Evolutionary conservation across 2,797 vertebrate genomes (phyloP), one percentile per base, ranked within the genome.

Genomic region (Oreochromis mossambicus): DNA sequence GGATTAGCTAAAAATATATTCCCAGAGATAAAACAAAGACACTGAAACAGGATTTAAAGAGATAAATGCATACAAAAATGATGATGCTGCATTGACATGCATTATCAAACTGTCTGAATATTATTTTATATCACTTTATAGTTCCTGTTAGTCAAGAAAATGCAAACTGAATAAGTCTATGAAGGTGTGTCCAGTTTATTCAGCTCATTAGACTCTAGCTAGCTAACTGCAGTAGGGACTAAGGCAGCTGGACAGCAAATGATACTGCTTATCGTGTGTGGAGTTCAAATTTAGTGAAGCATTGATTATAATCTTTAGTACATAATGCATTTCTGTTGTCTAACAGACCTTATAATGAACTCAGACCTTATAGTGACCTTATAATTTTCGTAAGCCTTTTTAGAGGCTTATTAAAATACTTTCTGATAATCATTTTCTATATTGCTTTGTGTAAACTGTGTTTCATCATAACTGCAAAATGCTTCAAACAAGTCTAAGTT

Each of bases 51-150:
- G 63, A 24, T 15, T 68, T 46, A 26, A 17, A 1, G 9, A 32
- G 12, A 73, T 19, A 48, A 17, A 48, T 6, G 3, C 1, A 24
- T 3, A 43, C 8, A 1, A 8, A 19, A 29, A 26, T 0, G 68
- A 48, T 73, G 41, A 29, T 29, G 41, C 24, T 73, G 15, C 68
- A 54, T 24, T 54, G 21, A 5, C 8, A 3, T 54, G 51, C 21
- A 32, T 48, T 73, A 19, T 2, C 68, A 48, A 32, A 3, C 15
- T 24, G 14, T 43, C 13, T 46, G 38, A 26, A 43, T 73, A 73
- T 29, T 73, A 32, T 29, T 46, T 43, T 70, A 46, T 43, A 32
- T 73, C 24, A 48, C 24, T 73, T 46, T 29, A 73, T 17, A 29
- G 41, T 46, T 73, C 41, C 66, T 70, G 43, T 29, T 48, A 73